These are phyloP conservation scores for Porites australiensis DNA, from an alignment of 64 coral and sea anemone genomes.

Conservation along the genomic window DNA sequence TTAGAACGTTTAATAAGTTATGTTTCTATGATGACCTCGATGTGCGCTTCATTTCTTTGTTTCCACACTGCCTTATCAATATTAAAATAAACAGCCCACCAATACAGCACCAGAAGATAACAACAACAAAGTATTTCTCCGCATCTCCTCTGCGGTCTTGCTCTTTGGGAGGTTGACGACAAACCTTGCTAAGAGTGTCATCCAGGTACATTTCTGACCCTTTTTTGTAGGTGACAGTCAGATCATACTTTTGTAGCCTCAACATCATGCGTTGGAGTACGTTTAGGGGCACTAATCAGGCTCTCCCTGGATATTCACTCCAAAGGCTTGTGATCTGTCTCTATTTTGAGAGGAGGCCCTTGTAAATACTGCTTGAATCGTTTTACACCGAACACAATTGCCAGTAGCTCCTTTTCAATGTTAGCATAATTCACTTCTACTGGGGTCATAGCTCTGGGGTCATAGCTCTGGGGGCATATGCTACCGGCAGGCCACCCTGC, in stretches of 20 bases:
- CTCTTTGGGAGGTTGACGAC: not conserved
- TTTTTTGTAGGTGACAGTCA: slow-evolving; percentile 53
- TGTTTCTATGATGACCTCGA: no score
- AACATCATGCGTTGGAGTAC: slow-evolving; percentile 63
- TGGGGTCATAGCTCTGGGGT: slow-evolving; percentile 15
- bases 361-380: slow-evolving; percentile 42
- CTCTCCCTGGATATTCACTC: slow-evolving; percentile 71
- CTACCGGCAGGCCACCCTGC: slow-evolving; percentile 55
- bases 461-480: slow-evolving; percentile 51
- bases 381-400: slow-evolving; percentile 49
- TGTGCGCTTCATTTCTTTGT: no score
- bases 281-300: slow-evolving; percentile 52
- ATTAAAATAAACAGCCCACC: no score
- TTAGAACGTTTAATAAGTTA: no score
- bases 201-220: slow-evolving; percentile 64
- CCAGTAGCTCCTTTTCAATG: slow-evolving; percentile 65
- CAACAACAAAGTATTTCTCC: no score
- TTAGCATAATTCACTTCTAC: slow-evolving; percentile 62
- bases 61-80: no score
- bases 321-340: slow-evolving; percentile 68
- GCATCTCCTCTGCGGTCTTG: slow-evolving; percentile 24
- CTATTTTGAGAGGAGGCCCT: slow-evolving; percentile 27
- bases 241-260: slow-evolving; percentile 60
- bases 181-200: slow-evolving; percentile 61
- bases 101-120: no score